These are phyloP conservation scores for Engystomops pustulosus DNA, from an alignment of 2,113 vertebrate species.

Conservation along the genomic window DNA sequence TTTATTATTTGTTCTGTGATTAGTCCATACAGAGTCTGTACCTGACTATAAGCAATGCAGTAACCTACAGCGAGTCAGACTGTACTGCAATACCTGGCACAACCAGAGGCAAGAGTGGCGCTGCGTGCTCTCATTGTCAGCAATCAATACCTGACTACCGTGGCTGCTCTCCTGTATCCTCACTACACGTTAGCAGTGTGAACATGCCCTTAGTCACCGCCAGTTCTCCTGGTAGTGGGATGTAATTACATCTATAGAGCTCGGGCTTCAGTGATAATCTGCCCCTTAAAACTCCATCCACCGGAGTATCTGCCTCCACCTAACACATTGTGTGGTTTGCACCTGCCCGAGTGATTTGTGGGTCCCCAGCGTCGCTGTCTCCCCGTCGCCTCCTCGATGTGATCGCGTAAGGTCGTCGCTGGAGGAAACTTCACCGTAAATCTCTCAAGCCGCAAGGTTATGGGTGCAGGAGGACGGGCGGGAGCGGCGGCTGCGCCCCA, in stretches of 20 bases:
- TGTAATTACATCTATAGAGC: slow-evolving; percentile 31
- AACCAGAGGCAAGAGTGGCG: background rate
- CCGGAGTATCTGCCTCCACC: slow-evolving; percentile 2
- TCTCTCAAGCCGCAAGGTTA: slow-evolving; percentile 60
- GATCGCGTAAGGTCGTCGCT: slow-evolving; percentile 72
- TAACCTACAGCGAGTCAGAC: no score
- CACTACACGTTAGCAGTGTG: no score
- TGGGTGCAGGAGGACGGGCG: slow-evolving; percentile 61
- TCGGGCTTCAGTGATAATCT: background rate
- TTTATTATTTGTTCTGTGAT: no score
- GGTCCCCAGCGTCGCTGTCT: slow-evolving; percentile 66
- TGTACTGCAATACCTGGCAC: background rate
- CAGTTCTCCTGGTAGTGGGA: background rate
- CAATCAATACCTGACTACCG: background rate
- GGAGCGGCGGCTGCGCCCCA: no score
- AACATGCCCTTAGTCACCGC: no score
- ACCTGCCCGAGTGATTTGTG: slow-evolving; percentile 64
- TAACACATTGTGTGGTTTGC: slow-evolving; percentile 33
- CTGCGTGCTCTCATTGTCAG: background rate
- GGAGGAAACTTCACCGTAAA: slow-evolving; percentile 58
- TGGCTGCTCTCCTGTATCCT: background rate
- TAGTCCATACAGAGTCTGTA: no score
- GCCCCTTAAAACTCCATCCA: background rate
- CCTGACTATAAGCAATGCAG: no score
- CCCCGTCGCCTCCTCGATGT: slow-evolving; percentile 63